Base-by-base conservation (phyloP, 1,140 invertebrate genomes). In the Ganaspis sp. region DNA sequence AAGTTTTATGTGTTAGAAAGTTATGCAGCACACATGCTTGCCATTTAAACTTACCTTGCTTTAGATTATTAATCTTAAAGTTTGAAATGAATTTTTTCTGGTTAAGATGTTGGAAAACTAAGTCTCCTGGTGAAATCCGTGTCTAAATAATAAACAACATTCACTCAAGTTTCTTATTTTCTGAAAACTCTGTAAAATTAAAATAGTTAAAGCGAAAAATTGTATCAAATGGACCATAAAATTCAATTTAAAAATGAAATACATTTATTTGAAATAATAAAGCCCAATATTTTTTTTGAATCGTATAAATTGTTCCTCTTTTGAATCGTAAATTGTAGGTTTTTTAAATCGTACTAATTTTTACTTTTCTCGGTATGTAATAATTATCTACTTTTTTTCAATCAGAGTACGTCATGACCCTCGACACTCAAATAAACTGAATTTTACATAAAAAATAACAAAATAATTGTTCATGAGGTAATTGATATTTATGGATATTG, bases 1-100 rank as follows among this genome's bases (percentile, higher is more conserved):
- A 64, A 64, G 58, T 64, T 64, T 64, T 29, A 64, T 64, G 58
- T 64, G 26, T 64, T 34, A 34, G 58, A 34, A 34, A 64, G 26
- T 64, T 64, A 29, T 29, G 58, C 12, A 64, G 23, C 58, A 64
- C 23, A 64, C 58, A 34, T 64, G 23, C 58, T 34, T 64, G 58
- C 21, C 58, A 29, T 29, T 64, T 64, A 49, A 49, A 49, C 45
- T 49, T 49, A 49, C 45, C 45, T 64, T 64, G 15, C 58, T 21
- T 64, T 64, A 64, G 58, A 64, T 64, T 64, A 64, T 64, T 64
- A 64, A 64, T 64, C 58, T 34, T 64, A 12, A 64, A 64, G 58
- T 29, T 64, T 29, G 15, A 64, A 64, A 64, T 64, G 58, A 64
- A 64, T 29, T 29, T 64, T 64, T 64, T 29, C 26, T n/a, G 23